Base-by-base conservation (phyloP, 2,888 invertebrate genomes). In the Lasioglossum marginatum region DNA sequence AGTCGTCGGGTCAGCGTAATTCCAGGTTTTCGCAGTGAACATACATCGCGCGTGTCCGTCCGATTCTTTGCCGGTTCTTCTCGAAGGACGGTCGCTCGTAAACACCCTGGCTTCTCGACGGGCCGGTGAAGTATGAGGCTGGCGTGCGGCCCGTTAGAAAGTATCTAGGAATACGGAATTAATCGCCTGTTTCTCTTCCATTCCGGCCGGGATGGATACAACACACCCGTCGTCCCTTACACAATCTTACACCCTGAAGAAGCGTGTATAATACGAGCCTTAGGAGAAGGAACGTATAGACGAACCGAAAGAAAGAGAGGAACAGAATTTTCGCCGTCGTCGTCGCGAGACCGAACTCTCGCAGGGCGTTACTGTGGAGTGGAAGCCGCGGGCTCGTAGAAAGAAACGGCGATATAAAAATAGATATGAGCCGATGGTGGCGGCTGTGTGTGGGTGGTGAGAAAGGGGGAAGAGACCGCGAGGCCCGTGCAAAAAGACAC, bases 381-480 rank as follows among this genome's bases (percentile, higher is more conserved):
- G 88, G 86, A 77, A 86, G 77, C 83, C 82, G 83, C 83, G 81
- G 75, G 80, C 87, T 85, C 84, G 83, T 86, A 87, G 91, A 90
- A 91, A 92, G 91, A 86, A 92, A 93, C 86, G 91, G 92, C 90
- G 92, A 94, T 94, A 94, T 93, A 94, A 94, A 94, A 94, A 94
- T 94, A 94, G 92, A 94, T 92, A 91, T 84, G 87, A 85, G 82
- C 73, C 84, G 72, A 79, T 72, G 68, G 72, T 52, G 88, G 71
- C 68, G 78, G 71, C 70, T 79, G 79, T 76, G 78, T 79, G 75
- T 82, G 74, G 85, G 74, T 4, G 72, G 48, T 23, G 31, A 48
- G 87, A 84, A 85, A 81, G 83, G 72, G 77, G 63, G 63, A 31
- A 16, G 76, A 78, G 63, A 52, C 71, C 60, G 60, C 57, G 74